Base-by-base conservation (phyloP, 2,113 vertebrate genomes). In the Barnardius zonarius region DNA sequence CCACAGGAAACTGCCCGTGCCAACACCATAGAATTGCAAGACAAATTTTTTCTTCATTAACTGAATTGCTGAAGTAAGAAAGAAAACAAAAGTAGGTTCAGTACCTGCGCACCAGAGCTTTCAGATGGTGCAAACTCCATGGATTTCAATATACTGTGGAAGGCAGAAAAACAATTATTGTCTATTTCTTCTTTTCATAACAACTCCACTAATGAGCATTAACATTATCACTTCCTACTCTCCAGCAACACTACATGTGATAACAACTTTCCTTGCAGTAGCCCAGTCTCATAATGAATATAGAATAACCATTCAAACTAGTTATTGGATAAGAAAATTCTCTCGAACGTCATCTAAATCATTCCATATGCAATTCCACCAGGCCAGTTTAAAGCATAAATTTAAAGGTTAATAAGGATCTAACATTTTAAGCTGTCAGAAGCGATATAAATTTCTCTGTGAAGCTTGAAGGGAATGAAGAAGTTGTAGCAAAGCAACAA, bases 121-220 rank as follows among this genome's bases (percentile, higher is more conserved):
- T 99, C 99, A 11, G 98, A 98, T 2, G 98, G 98, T 52, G 98
- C 98, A 96, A 99, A 99, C 98, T 99, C 99, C 99, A 99, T 99
- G 92, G 99, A 99, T 96, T 99, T 99, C 93, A 99, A 98, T 92
- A 99, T 99, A 93, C 99, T 99, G 98, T 70, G 64, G 96, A 97
- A 92, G 96, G 78, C 83, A 98, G 90, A 93, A 80, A 82, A 80
- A 48, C 12, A 83, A 35, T 98, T 96, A 98, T 72, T 96, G 91
- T 87, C 94, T 64, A 5, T 80, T 78, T 63, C 35, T 48, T 68
- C 88, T 79, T 90, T 78, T 81, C 64, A 4, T 43, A 74, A 77
- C 48, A 79, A 61, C 66, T 48, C 31, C 23, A 2, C 96, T 94
- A 89, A 97, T 46, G 64, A 95, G 87, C 92, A 91, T 94, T 75